phyloP scores from a whole-genome alignment of 2,888 invertebrate species.

The Cylloceria caligata region DNA sequence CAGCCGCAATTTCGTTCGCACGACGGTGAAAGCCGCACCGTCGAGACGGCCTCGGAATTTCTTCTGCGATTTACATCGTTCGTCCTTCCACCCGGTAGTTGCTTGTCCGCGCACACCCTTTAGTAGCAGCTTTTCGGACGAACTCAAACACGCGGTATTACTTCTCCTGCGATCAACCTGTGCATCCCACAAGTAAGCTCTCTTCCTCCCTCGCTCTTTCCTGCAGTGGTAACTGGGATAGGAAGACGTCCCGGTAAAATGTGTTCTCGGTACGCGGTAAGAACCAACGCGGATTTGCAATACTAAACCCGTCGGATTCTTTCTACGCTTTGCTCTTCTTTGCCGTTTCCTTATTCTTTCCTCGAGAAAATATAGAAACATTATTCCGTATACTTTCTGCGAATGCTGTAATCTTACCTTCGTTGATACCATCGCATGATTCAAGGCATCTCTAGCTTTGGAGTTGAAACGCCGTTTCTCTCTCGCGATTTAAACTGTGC shows the following conservation, averaged over 20 bases:
- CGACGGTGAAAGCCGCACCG: conserved; percentile 61
- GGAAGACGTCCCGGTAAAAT: conserved; percentile 3
- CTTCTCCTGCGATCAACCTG: conserved; percentile 32
- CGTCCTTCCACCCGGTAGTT: not conserved
- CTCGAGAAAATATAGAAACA: not conserved
- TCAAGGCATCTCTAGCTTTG: not conserved
- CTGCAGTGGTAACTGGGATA: not conserved
- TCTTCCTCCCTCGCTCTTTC: not conserved
- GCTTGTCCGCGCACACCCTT: conserved; percentile 2
- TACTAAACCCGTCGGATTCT: conserved; percentile 41
- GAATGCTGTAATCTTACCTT: not conserved
- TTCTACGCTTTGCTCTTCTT: conserved; percentile 1
- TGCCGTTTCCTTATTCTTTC: not conserved
- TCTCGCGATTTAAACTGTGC: not conserved
- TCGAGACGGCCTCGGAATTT: conserved; percentile 70
- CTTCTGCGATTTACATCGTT: conserved; percentile 72
- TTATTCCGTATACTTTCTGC: not conserved
- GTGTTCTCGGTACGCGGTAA: not conserved
- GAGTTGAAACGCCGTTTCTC: not conserved
- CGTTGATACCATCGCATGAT: not conserved
- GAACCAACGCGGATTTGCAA: conserved; percentile 33
- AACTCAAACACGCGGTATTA: conserved; percentile 59
- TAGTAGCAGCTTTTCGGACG: conserved; percentile 38
- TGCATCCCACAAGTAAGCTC: not conserved
- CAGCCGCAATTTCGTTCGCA: conserved; percentile 78